Evolutionary conservation across 2,888 invertebrate genomes (phyloP).

Genomic region (Phlogophora meticulosa): DNA sequence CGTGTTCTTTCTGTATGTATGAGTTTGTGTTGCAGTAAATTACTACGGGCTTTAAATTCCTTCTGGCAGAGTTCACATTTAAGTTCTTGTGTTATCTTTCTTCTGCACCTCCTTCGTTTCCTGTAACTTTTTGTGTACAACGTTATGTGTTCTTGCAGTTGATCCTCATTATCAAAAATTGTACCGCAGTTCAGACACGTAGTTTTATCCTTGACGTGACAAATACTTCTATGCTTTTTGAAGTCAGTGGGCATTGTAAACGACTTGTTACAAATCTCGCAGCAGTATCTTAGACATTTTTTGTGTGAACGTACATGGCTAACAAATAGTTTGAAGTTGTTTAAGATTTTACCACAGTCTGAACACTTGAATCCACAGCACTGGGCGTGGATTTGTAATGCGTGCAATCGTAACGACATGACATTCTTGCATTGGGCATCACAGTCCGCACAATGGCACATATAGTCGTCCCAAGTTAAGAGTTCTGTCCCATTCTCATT

Average conservation of each 20-base stretch:
- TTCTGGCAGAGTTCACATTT: slow-evolving; percentile 84
- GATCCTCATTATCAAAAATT: slow-evolving; percentile 77
- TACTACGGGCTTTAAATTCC: slow-evolving; percentile 84
- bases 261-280: slow-evolving; percentile 83
- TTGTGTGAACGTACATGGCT: slow-evolving; percentile 83
- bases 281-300: slow-evolving; percentile 80
- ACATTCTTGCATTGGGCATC: slow-evolving; percentile 85
- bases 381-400: slow-evolving; percentile 81
- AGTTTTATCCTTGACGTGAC: slow-evolving; percentile 70
- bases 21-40: slow-evolving; percentile 82
- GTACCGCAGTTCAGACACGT: slow-evolving; percentile 82
- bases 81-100: slow-evolving; percentile 67
- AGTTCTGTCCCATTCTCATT: slow-evolving; percentile 27
- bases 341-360: slow-evolving; percentile 80
- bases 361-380: slow-evolving; percentile 86
- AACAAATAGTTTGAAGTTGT: slow-evolving; percentile 78
- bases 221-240: slow-evolving; percentile 76
- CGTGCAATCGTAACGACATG: slow-evolving; percentile 81
- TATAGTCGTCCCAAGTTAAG: slow-evolving; percentile 82
- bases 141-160: slow-evolving; percentile 81
- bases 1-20: slow-evolving; percentile 86
- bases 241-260: slow-evolving; percentile 74
- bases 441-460: slow-evolving; percentile 83
- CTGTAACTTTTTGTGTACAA: slow-evolving; percentile 75
- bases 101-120: slow-evolving; percentile 73